These are phyloP conservation scores for Isotomurus palustris DNA, from an alignment of 2,888 invertebrate genomes.

Conservation along the genomic window DNA sequence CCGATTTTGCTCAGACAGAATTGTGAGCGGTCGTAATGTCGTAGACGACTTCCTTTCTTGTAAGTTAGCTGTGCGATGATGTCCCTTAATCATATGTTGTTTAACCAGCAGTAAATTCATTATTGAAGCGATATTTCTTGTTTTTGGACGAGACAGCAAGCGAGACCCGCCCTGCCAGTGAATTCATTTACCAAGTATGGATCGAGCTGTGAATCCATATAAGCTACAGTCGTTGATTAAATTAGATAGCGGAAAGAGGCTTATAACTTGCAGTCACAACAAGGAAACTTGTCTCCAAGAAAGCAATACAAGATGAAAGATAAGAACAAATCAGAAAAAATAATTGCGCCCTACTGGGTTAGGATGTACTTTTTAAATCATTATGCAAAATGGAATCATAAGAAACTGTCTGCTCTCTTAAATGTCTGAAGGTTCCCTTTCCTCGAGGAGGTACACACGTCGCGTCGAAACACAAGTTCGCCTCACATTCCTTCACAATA, in stretches of 20 bases:
- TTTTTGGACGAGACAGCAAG: constrained; percentile 1
- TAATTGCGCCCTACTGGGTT: too few relatives aligned
- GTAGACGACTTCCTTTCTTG: neutral
- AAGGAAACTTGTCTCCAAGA: constrained; percentile 10
- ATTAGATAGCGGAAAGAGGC: constrained; percentile 1
- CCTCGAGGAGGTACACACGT: too few relatives aligned
- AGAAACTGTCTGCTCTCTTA: too few relatives aligned
- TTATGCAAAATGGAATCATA: too few relatives aligned
- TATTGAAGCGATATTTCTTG: neutral
- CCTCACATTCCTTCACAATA: too few relatives aligned
- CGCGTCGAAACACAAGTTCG: too few relatives aligned
- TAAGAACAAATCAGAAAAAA: neutral
- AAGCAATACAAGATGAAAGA: constrained; percentile 2
- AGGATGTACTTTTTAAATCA: constrained; percentile 1
- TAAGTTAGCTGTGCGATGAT: neutral
- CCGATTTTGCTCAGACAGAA: too few relatives aligned
- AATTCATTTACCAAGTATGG: constrained; percentile 11
- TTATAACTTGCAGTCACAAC: neutral
- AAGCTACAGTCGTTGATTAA: neutral
- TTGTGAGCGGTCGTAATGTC: neutral
- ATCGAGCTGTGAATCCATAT: neutral
- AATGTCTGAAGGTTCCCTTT: too few relatives aligned
- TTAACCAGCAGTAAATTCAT: too few relatives aligned
- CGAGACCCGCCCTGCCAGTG: constrained; percentile 9
- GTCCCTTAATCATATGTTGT: neutral